These are phyloP conservation scores for Macrotus californicus DNA, from an alignment of 2,113 vertebrate species.

Conservation along the genomic window DNA sequence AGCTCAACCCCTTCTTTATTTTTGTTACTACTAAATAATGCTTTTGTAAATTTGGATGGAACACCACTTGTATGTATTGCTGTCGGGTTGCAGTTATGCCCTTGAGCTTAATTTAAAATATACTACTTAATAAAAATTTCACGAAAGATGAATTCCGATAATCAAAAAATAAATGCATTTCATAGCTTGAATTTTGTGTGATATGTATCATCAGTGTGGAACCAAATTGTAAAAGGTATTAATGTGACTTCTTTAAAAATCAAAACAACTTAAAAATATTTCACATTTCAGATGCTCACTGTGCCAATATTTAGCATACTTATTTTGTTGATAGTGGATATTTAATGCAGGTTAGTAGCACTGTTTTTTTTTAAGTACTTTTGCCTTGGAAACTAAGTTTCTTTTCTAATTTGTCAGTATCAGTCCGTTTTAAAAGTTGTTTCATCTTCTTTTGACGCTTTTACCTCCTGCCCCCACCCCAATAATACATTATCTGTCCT, in stretches of 20 bases:
- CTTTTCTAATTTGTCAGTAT: not conserved
- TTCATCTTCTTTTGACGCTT: not conserved
- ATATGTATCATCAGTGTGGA: not conserved
- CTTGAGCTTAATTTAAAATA: slow-evolving; percentile 55
- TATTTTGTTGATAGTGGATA: not conserved
- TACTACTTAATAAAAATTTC: slow-evolving; percentile 44
- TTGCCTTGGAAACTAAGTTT: not conserved
- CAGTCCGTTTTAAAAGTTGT: not conserved
- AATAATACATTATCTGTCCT: not conserved
- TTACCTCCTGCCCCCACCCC: fast-evolving
- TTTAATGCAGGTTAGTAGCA: not conserved
- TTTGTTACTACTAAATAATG: slow-evolving; percentile 33
- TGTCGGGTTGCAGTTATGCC: not conserved
- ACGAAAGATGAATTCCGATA: slow-evolving; percentile 29
- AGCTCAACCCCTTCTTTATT: not conserved
- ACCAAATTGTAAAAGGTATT: not conserved
- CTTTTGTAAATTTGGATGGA: slow-evolving; percentile 38
- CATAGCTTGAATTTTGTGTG: slow-evolving; percentile 30
- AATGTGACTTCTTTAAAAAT: not conserved
- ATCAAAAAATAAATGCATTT: slow-evolving; percentile 67
- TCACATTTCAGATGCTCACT: not conserved
- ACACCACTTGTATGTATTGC: slow-evolving; percentile 26
- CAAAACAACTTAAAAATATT: not conserved
- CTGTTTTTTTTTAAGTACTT: not conserved
- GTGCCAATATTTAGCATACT: not conserved